A percentile compares a stretch with the other conserved stretches of the same genome.
Evolutionary conservation across 2,113 vertebrate species (phyloP).

Genomic region (Isichthys henryi): DNA sequence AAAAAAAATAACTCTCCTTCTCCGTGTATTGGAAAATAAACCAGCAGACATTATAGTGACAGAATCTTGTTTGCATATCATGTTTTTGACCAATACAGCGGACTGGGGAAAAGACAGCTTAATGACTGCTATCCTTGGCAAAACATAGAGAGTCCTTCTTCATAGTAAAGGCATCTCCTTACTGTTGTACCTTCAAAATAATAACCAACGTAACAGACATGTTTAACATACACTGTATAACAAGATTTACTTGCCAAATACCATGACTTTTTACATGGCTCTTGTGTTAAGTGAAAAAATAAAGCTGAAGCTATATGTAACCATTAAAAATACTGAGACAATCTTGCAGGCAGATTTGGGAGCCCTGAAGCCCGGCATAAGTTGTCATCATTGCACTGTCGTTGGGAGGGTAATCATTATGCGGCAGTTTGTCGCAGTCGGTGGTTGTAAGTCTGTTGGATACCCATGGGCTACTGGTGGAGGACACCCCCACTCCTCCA

Average conservation of each 20-base stretch:
- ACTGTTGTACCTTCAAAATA: not conserved
- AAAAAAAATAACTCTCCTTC: not conserved
- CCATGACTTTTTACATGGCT: not conserved
- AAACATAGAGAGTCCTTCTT: not conserved
- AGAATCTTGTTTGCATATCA: not conserved
- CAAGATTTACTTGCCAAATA: not conserved
- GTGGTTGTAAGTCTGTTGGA: not conserved
- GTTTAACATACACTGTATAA: not conserved
- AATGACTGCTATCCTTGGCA: not conserved
- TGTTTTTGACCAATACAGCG: not conserved
- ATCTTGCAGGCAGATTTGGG: not conserved
- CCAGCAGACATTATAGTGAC: constrained; percentile 1
- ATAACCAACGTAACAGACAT: not conserved
- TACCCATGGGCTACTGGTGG: not conserved
- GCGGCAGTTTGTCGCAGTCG: not conserved
- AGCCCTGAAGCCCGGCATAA: not conserved
- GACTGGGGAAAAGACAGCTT: not conserved
- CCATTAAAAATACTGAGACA: not conserved
- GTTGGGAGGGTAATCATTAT: not conserved
- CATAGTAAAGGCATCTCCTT: not conserved
- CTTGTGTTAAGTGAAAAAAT: not conserved
- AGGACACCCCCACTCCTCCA: not conserved
- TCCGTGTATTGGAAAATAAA: not conserved
- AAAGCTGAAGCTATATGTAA: not conserved
- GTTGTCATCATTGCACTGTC: not conserved